Conservation (phyloP, 1,140 invertebrate species). For the Trypoxylus dichotomus region DNA sequence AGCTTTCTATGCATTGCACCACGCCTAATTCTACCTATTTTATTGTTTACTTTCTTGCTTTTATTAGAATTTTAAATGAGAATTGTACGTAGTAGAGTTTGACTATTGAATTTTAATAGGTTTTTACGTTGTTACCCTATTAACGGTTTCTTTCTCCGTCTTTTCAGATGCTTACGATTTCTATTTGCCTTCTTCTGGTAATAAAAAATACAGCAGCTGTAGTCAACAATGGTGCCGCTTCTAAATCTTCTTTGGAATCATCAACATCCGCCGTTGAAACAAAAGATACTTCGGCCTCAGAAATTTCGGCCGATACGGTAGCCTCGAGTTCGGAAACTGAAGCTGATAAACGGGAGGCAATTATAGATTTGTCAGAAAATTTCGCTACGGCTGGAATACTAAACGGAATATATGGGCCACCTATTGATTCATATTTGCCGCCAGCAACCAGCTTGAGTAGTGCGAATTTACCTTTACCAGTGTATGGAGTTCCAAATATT, state of each 20-base stretch:
- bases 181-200: conserved; percentile 41
- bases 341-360: conserved; percentile 58
- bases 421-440: conserved; percentile 50
- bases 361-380: conserved; percentile 53
- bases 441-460: conserved; percentile 41
- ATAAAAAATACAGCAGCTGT: conserved; percentile 46
- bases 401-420: conserved; percentile 54
- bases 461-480: conserved; percentile 55
- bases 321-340: conserved; percentile 45
- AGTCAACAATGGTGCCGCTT: conserved; percentile 44
- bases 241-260: conserved; percentile 32
- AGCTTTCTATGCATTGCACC: too few relatives aligned
- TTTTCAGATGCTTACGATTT: conserved; percentile 45
- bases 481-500: conserved; percentile 59
- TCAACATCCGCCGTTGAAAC: conserved; percentile 16
- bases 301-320: conserved; percentile 38
- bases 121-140: neutral
- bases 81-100: neutral
- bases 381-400: conserved; percentile 58
- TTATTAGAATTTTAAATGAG: too few relatives aligned
- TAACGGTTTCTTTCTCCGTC: neutral
- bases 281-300: neutral
- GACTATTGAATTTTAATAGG: neutral
- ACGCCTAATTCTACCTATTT: too few relatives aligned
- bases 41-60: too few relatives aligned